Evolutionary conservation across 2,888 invertebrate genomes (phyloP), one percentile per base, ranked within the genome.

Genomic region (Troides oblongomaculatus): DNA sequence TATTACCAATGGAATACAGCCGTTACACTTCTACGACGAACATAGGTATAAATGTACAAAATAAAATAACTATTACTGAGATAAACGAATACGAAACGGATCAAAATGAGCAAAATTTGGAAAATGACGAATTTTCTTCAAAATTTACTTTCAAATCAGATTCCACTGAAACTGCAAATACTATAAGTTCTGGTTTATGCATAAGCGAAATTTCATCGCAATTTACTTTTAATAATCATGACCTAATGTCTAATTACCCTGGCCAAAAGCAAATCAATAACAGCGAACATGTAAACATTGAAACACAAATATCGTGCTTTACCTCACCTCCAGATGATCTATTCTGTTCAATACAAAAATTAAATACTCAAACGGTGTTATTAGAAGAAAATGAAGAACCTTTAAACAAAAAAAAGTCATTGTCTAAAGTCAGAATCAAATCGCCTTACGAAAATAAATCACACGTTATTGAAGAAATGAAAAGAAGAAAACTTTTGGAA

Each of bases 401-500:
- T 30, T 59, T 72, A 50, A 76, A 72, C 62, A 88, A 82, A 74
- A 88, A 79, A 60, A 88, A 83, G 72, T 88, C 90, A 0, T 79
- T 84, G 5, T 78, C 81, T 1, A 85, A 80, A 76, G 74, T 79
- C 3, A 80, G 90, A 75, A 82, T 91, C 64, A 92, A 90, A 73
- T 92, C 92, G 61, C 92, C 92, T 0, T 92, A 92, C 68, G 90
- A 90, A 77, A 92, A 92, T 71, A 81, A 87, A 75, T 88, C 88
- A 0, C 76, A 76, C 66, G 66, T 82, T 6, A 72, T 89, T 36
- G 92, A 91, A 72, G 92, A 91, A 71, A 90, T 85, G 74, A 90
- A 87, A 77, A 79, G 91, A 65, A 88, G 81, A 68, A 86, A 81
- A 70, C 77, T 92, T 21, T 78, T 91, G 59, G 92, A 91, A 82